Base-by-base conservation (phyloP, 2,888 invertebrate genomes). In the Dryobotodes eremita region DNA sequence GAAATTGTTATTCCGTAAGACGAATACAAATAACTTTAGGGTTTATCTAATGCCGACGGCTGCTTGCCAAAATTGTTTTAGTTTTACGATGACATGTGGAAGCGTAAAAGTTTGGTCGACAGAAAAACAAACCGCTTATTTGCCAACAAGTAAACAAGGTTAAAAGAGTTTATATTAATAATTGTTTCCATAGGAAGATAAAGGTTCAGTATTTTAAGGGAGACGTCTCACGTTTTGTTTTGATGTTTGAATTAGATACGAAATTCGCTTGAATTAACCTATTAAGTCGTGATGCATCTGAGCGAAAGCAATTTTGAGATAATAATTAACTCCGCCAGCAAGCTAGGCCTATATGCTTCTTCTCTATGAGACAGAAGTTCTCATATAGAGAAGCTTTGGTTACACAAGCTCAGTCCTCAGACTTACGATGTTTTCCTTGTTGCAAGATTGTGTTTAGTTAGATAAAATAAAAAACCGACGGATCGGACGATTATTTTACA, bases 41-140 rank as follows among this genome's bases (percentile, higher is more conserved):
- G 46, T 59, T 4, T 42, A 42, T 42, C 42, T 11, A 23, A 31
- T 15, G 26, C 46, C 46, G 48, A 31, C 77, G n/a, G 65, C 36
- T 76, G 80, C 10, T 71, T 55, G 70, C 59, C 70, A 36, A 66
- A 83, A 80, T 83, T 70, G 59, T 36, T 76, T 83, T 31, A 71
- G 65, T 83, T 83, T 76, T 53, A 53, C 31, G 53, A 66, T 36
- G 59, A 26, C 70, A 70, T 26, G 26, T 80, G 55, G 26, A 55
- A 53, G 1, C 36, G 46, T 48, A 64, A n/a, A 82, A 75, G 26
- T 83, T 82, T 55, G 1, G 20, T 20, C 15, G 5, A 31, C 2
- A 64, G 42, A 20, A 46, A 82, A 53, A 65, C 26, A n/a, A 70
- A 70, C 15, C 20, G 23, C 17, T 65, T 70, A 36, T 62, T 74